Base-by-base conservation (phyloP, 2,888 invertebrate genomes). In the Sphecodes monilicornis region DNA sequence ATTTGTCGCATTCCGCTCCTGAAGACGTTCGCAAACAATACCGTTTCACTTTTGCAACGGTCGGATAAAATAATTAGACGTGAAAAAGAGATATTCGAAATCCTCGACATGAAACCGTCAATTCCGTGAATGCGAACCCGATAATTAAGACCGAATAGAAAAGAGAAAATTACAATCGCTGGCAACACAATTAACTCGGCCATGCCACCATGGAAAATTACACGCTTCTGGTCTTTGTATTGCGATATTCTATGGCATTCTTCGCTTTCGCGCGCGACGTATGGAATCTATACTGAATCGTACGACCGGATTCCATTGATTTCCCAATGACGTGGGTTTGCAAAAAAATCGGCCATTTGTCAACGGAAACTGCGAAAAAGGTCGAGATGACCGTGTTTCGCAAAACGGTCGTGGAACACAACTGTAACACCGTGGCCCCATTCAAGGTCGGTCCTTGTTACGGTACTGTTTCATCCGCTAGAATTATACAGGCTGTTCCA, bases 381-480 rank as follows among this genome's bases (percentile, higher is more conserved):
- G 29, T 77, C 43, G 57, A 18, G 68, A 2, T 69, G 46, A 64
- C 43, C 43, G 71, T 29, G 68, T 78, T 76, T 69, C 43, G 43
- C 57, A 66, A 74, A 60, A 39, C 70, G 60, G 50, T 57, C 57
- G 29, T 74, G n/a, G 83, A 83, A 78, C 75, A 78, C 75, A 78
- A 80, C 60, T 41, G 43, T 73, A 73, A 68, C 77, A 70, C 80
- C 72, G 71, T 85, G 82, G 77, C 79, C 82, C 68, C 85, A 64
- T 86, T 88, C 82, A 87, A 85, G 87, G 84, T 82, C 80, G 80
- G 73, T 73, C 74, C 76, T 85, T 80, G 76, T 78, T 80, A 82
- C 85, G 82, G 81, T 88, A 84, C 80, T 69, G 71, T 36, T 41
- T 36, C 8, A 36, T 72, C 54, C 68, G 71, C 54, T 76, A n/a